Conservation (phyloP, 2,888 invertebrate genomes). For the Crepidodera aurea region DNA sequence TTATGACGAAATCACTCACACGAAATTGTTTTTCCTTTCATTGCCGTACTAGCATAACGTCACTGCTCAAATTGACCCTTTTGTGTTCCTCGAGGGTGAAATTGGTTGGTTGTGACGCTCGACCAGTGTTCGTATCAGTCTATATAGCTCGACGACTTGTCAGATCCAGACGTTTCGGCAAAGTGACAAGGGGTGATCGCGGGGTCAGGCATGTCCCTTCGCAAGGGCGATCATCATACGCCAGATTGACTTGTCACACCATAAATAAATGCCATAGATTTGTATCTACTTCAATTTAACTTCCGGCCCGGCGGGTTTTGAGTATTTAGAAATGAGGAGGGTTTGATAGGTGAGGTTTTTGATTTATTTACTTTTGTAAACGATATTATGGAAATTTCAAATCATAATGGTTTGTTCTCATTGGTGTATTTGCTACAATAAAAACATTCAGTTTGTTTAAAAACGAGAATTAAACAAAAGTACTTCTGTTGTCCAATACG, state of each 20-base stretch:
- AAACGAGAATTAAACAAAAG: too few species aligned
- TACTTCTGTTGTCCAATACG: too few species aligned
- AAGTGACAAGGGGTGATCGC: constrained; percentile 33
- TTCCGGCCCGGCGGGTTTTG: background rate
- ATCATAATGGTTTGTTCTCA: too few species aligned
- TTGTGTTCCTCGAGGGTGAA: background rate
- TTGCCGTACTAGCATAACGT: background rate
- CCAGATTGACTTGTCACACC: constrained; percentile 48
- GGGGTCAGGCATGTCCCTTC: constrained; percentile 27
- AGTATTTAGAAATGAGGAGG: constrained; percentile 11
- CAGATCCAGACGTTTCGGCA: constrained; percentile 35
- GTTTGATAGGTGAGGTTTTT: constrained; percentile 5
- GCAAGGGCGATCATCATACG: constrained; percentile 37
- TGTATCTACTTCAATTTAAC: constrained; percentile 18
- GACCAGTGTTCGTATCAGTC: constrained; percentile 36
- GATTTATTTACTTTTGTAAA: constrained; percentile 7
- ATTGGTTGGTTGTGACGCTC: constrained; percentile 33
- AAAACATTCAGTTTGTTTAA: too few species aligned
- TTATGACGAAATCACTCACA: background rate
- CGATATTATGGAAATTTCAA: background rate
- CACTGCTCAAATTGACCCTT: background rate
- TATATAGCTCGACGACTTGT: constrained; percentile 34
- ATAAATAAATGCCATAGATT: constrained; percentile 35
- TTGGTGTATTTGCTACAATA: too few species aligned
- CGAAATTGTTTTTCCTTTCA: background rate